Conservation (phyloP, 1,140 invertebrate genomes). For the Berghia stephanieae region DNA sequence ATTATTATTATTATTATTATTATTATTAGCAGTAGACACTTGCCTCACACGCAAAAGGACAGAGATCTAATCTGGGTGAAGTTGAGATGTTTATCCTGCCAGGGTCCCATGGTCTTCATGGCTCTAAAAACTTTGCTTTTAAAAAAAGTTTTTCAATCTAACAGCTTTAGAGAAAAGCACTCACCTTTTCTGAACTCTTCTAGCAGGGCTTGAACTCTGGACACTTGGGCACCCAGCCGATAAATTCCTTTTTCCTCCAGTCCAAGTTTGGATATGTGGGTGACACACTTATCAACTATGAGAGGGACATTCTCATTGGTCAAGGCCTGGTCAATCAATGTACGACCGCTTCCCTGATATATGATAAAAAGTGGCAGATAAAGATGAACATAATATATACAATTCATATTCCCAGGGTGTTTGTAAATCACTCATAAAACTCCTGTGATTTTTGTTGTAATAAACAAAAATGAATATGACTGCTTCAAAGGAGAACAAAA, state of each 20-base stretch:
- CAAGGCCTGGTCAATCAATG: conserved; percentile 83
- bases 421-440: background rate
- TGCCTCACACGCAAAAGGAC: no score
- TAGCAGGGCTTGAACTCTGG: conserved; percentile 80
- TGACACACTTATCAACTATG: conserved; percentile 89
- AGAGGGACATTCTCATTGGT: conserved; percentile 87
- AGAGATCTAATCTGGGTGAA: no score
- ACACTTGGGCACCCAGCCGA: conserved; percentile 79
- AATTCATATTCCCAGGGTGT: background rate
- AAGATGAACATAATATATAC: conserved; percentile 14
- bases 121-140: no score
- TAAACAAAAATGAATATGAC: no score
- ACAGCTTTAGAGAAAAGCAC: background rate
- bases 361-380: no score
- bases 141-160: no score
- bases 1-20: no score
- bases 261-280: conserved; percentile 85
- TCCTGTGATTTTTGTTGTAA: no score
- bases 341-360: conserved; percentile 77
- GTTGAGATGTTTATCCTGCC: no score
- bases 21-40: no score
- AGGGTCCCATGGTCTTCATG: no score
- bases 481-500: no score
- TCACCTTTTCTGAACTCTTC: conserved; percentile 74
- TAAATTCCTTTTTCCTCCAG: conserved; percentile 81